These are phyloP conservation scores for Melanchra persicariae DNA, from an alignment of 2,888 invertebrate genomes.

Conservation along the genomic window DNA sequence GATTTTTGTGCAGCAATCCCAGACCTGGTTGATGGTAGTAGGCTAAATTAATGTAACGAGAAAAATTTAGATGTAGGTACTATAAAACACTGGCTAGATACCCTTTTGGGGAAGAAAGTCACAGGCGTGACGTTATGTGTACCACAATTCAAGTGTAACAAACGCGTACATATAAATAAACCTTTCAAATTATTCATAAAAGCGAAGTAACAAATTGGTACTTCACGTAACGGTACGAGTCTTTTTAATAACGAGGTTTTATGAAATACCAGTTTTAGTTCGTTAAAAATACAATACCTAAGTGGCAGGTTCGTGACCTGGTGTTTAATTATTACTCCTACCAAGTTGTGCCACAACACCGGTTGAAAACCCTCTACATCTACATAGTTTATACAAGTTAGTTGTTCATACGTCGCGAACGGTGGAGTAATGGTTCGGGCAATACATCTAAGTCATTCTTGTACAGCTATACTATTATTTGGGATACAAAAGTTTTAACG, in stretches of 20 bases:
- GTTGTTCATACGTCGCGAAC: constrained; percentile 4
- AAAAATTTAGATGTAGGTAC: too few species aligned
- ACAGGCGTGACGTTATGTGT: not conserved
- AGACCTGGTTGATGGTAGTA: not conserved
- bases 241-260: constrained; percentile 24
- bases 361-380: not conserved
- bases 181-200: constrained; percentile 41
- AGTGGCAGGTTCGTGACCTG: constrained; percentile 47
- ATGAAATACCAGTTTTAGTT: constrained; percentile 37
- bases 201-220: constrained; percentile 36
- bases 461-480: not conserved
- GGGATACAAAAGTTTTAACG: not conserved
- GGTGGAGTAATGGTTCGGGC: not conserved
- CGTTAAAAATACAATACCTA: constrained; percentile 44
- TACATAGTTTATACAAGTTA: constrained; percentile 35
- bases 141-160: constrained; percentile 4
- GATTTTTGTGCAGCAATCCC: not conserved
- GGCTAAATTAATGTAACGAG: too few species aligned
- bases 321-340: constrained; percentile 43
- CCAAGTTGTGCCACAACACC: constrained; percentile 25
- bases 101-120: not conserved
- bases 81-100: not conserved
- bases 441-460: constrained; percentile 11
- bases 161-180: constrained; percentile 14
- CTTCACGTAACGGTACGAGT: constrained; percentile 21